Evolutionary conservation across 2,888 invertebrate genomes (phyloP).

Genomic region (Aethes cnicana): DNA sequence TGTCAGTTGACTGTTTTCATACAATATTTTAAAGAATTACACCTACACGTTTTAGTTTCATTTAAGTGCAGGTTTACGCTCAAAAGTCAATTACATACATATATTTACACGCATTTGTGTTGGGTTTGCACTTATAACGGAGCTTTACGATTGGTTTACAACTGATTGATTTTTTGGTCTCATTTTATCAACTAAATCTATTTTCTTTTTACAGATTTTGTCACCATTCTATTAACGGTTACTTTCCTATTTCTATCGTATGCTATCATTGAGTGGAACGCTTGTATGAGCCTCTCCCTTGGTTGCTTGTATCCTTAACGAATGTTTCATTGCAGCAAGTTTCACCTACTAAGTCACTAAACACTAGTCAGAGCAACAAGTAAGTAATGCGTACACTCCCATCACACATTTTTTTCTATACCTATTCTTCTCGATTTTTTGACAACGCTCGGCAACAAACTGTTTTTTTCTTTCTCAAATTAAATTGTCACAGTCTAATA

Average conservation of each 20-base stretch:
- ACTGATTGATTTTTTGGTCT: constrained; percentile 7
- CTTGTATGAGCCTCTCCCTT: constrained; percentile 52
- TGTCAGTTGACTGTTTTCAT: no score
- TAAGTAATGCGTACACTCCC: constrained; percentile 55
- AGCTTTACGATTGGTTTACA: not conserved
- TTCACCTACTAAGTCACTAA: constrained; percentile 81
- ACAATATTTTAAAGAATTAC: no score
- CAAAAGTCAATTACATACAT: no score
- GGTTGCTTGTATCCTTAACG: constrained; percentile 64
- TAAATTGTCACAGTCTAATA: no score
- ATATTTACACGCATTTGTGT: constrained; percentile 3
- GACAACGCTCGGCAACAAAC: not conserved
- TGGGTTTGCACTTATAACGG: constrained; percentile 11
- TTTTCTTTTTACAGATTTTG: constrained; percentile 28
- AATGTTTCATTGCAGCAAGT: constrained; percentile 80
- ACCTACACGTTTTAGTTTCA: no score
- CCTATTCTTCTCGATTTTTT: not conserved
- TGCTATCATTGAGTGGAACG: constrained; percentile 46
- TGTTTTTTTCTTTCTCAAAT: no score
- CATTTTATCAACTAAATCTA: constrained; percentile 14
- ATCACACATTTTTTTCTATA: constrained; percentile 12
- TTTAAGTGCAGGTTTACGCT: no score
- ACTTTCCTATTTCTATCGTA: constrained; percentile 36
- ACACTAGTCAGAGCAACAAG: constrained; percentile 72
- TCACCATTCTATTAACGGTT: constrained; percentile 23